Evolutionary conservation across 2,113 vertebrate genomes (phyloP), one percentile per base, ranked within the genome.

Genomic region (Girardinichthys multiradiatus): DNA sequence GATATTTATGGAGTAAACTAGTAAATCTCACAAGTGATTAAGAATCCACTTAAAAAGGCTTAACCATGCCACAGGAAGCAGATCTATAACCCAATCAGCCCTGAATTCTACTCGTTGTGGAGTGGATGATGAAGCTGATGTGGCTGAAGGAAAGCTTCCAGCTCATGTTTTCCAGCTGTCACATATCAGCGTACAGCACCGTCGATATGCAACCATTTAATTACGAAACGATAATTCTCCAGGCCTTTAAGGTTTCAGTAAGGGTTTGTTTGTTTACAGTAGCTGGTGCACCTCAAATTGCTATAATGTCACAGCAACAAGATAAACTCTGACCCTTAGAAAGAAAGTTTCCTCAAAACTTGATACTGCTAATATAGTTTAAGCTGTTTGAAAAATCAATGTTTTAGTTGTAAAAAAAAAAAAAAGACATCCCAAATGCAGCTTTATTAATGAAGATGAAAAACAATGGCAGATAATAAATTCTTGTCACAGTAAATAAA

Each of bases 151-250:
- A 82, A 42, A 76, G 74, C 27, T 61, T 35, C 3, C 51, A 70
- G 68, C 31, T 68, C 35, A 66, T 77, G n/a, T 48, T 87, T 70
- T 80, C 57, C 65, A 79, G 21, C 72, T 28, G 63, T 74, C 86
- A 84, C 42, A 82, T 78, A 70, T 59, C 51, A 28, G 71, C 63
- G 39, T 45, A 77, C 74, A 59, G 74, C 63, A 54, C 76, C 70
- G 89, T 92, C 86, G 76, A 86, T 83, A 87, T 71, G 57, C 59
- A 75, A 39, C 8, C 35, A 70, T 76, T 85, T 79, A 62, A 72
- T 77, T 71, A 86, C 80, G 57, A 84, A 85, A 79, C 58, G 63
- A 68, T 76, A 57, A 21, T 65, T 63, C 58, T 68, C 54, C 37
- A 54, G 31, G 14, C 33, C 26, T 68, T 54, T 31, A 61, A 35